Evolutionary conservation across 2,113 vertebrate species (phyloP), one percentile per base, ranked within the genome.

Genomic region (Myrmecophaga tridactyla): DNA sequence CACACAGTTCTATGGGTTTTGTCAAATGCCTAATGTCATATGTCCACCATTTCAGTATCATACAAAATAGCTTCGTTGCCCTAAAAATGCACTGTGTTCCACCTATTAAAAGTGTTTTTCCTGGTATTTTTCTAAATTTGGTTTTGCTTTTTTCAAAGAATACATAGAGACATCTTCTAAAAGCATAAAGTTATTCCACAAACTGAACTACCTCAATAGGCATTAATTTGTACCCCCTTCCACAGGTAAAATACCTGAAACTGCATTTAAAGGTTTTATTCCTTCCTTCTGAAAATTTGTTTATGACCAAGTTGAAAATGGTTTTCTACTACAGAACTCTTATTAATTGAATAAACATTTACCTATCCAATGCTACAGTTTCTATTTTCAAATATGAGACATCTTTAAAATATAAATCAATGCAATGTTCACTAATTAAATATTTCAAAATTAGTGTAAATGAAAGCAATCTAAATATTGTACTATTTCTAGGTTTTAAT

Each of bases 401-500:
- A 92, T 86, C 67, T 92, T 70, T 82, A 76, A 90, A 90, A 86
- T 23, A 94, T 25, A 83, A 92, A 89, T 72, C 29, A 92, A 39
- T 46, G 12, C 27, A 81, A 73, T 62, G 70, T 43, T 70, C 15
- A 83, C 23, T 51, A 13, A 70, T 41, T 13, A 48, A 2, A 11
- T 51, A 36, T 63, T 96, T 94, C n/a, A 78, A 34, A 92, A 60
- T 72, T 15, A 62, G 77, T 31, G 1, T 82, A n/a, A 96, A 86
- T 15, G 80, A 89, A 46, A 70, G 4, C 73, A 69, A 89, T 90
- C 53, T 75, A 56, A 76, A 31, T 67, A 69, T 46, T 82, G 13
- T 46, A 17, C 39, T 83, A 84, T 80, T 86, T 63, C n/a, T 81
- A 23, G 5, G 34, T 85, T 94, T 81, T 83, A 94, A 90, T 93